Evolutionary conservation across 2,888 invertebrate species (phyloP), one percentile per base, ranked within the genome.

Genomic region (Eupelmus urozonus): DNA sequence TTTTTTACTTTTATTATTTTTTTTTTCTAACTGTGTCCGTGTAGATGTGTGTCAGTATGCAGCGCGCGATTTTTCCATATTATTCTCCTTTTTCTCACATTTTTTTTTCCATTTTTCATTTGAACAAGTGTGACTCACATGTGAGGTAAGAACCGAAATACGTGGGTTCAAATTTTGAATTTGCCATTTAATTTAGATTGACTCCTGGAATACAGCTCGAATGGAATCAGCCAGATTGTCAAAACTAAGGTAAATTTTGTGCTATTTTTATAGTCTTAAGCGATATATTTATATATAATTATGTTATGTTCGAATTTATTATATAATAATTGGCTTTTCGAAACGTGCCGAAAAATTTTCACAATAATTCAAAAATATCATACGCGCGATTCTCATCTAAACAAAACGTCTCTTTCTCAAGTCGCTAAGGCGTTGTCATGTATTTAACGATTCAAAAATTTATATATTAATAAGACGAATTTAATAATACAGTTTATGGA

Each of bases 361-460:
- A 42, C 45, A 57, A 34, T n/a, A 53, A 23, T 57, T 45, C 29
- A 53, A 40, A n/a, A n/a, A n/a, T n/a, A n/a, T 45, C 18, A 20
- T 59, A 45, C 16, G 23, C 63, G 49, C 16, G 49, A 49, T 63
- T 53, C 23, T 42, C n/a, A 45, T 13, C 16, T 2, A 45, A 45
- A 45, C 16, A 45, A 45, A 45, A 45, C 45, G 49, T 71, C 53
- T 62, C 53, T 49, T 51, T 57, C 40, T 70, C 66, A 59, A 63
- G 55, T 84, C 82, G 83, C 85, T 85, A 86, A 86, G 85, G 85
- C 86, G 84, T 83, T 82, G 82, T 82, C 78, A 79, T 80, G 81
- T 67, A 55, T 67, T 4, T 25, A 60, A 42, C 60, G 27, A 62
- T 60, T 65, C 23, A 49, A 18, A 66, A 55, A 40, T 40, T 40